Percentiles rank a stretch among this genome's conserved stretches.
Conservation (phyloP, 2,113 vertebrate genomes). For the Cettia cetti region DNA sequence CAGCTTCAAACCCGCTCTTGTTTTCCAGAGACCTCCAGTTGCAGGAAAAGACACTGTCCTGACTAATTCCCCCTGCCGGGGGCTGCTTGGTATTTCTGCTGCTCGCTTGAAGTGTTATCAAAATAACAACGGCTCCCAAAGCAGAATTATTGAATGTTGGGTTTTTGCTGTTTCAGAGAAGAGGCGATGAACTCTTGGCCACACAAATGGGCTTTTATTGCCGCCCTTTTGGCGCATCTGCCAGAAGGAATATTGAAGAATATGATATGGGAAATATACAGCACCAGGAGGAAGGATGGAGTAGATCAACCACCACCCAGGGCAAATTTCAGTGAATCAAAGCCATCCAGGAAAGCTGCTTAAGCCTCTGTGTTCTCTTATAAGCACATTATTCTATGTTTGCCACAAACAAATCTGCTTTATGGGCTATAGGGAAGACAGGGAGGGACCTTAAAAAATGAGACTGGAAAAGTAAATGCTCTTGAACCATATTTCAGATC, state of each 20-base stretch:
- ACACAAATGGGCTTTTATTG: conserved; percentile 42
- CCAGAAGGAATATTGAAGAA: conserved; percentile 22
- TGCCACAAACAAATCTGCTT: neutral
- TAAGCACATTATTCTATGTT: neutral
- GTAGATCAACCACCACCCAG: neutral
- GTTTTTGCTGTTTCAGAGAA: neutral
- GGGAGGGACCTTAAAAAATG: neutral
- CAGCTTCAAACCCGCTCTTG: conserved; percentile 24
- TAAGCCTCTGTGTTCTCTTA: neutral
- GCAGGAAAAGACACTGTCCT: neutral
- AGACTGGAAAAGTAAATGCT: neutral
- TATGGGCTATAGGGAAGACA: neutral
- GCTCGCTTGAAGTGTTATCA: conserved; percentile 21
- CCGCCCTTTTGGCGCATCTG: neutral
- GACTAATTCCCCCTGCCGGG: neutral
- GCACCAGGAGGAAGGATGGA: neutral
- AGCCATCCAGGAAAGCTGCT: neutral
- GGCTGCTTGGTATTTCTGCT: conserved; percentile 10
- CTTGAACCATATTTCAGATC: neutral
- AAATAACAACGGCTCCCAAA: conserved; percentile 26
- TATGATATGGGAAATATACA: neutral
- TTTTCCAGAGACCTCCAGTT: neutral
- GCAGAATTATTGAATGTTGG: conserved; percentile 42
- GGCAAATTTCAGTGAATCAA: conserved; percentile 2
- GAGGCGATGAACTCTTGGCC: neutral